These are phyloP conservation scores for Chrosomus eos DNA, from an alignment of 2,797 vertebrate genomes.

Conservation along the genomic window DNA sequence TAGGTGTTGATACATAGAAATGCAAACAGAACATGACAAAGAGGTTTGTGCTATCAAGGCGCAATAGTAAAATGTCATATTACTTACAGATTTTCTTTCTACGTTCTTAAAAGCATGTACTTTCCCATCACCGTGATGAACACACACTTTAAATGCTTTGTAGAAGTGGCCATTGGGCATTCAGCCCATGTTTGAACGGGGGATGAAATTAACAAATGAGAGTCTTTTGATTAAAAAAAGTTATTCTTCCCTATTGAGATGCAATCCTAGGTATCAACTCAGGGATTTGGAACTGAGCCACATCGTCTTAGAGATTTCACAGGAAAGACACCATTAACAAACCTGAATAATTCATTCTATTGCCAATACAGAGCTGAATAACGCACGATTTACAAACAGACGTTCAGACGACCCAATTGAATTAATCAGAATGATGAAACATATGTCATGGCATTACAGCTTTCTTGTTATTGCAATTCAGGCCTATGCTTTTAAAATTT, in stretches of 20 bases:
- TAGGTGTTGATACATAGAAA: neutral
- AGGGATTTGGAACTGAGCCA: constrained; percentile 31
- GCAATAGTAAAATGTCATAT: neutral
- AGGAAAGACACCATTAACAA: constrained; percentile 9
- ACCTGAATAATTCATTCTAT: constrained; percentile 39
- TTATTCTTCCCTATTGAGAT: constrained; percentile 27
- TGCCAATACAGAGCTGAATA: neutral
- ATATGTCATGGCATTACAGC: neutral
- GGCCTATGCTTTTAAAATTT: neutral
- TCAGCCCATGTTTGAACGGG: neutral
- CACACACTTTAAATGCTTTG: neutral
- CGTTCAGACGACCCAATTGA: neutral
- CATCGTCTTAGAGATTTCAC: constrained; percentile 4
- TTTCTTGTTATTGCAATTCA: neutral
- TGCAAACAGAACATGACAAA: neutral
- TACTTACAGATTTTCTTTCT: neutral
- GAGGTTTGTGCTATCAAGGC: neutral
- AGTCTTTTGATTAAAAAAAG: constrained; percentile 34
- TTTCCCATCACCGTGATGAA: neutral
- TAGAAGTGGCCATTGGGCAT: neutral
- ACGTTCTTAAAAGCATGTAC: neutral
- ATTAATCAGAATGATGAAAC: constrained; percentile 1
- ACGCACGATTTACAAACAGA: neutral
- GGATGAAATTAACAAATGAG: constrained; percentile 38
- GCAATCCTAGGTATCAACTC: constrained; percentile 9